phyloP scores from a whole-genome alignment of 2,888 invertebrate species.

The Cetonia aurata region DNA sequence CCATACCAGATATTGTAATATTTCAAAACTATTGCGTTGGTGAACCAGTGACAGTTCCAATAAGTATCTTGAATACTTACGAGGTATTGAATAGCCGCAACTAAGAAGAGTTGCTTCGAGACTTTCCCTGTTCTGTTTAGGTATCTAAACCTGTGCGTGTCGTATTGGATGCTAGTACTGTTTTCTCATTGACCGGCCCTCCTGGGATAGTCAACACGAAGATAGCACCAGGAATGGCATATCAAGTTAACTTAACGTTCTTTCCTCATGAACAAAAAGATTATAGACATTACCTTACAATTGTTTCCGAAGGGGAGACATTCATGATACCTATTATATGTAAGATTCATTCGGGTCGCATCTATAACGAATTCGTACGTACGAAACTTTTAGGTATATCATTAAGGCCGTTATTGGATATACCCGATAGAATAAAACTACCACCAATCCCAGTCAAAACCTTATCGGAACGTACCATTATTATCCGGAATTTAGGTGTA shows the following conservation, averaged over 20 bases:
- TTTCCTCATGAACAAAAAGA: conserved; percentile 71
- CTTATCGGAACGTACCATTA: conserved; percentile 66
- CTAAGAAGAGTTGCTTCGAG: not conserved
- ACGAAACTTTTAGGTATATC: conserved; percentile 67
- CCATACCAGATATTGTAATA: conserved; percentile 69
- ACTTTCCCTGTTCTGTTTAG: conserved; percentile 58
- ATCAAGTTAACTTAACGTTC: conserved; percentile 74
- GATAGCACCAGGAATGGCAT: conserved; percentile 78
- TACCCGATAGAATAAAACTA: conserved; percentile 71
- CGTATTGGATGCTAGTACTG: conserved; percentile 68
- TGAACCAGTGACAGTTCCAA: conserved; percentile 67
- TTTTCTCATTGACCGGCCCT: conserved; percentile 68
- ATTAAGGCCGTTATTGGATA: conserved; percentile 71
- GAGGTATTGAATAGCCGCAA: conserved; percentile 64
- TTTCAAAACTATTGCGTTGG: conserved; percentile 74
- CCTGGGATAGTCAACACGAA: conserved; percentile 67
- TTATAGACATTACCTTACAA: conserved; percentile 69
- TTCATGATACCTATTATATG: conserved; percentile 74
- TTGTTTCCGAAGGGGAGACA: conserved; percentile 69
- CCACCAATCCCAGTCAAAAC: conserved; percentile 70
- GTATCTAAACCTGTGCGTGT: conserved; percentile 69
- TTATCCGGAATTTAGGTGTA: conserved; percentile 71
- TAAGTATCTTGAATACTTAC: conserved; percentile 71
- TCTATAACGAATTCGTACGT: conserved; percentile 20
- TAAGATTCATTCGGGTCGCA: conserved; percentile 56